phyloP scores from a whole-genome alignment of 1,140 invertebrate species.

The Drosophila leontia region DNA sequence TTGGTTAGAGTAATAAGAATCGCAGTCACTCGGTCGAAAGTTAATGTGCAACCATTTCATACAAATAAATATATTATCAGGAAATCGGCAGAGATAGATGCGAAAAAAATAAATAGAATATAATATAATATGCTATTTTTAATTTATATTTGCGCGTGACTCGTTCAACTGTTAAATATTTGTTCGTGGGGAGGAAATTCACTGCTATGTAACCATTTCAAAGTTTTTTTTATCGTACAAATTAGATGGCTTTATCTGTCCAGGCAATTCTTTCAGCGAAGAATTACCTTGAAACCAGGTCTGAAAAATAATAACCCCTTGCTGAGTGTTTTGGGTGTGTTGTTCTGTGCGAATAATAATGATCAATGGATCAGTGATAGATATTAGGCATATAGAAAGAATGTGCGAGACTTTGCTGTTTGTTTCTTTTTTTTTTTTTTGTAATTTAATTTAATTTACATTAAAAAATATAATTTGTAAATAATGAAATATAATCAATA shows the following conservation, averaged over 20 bases:
- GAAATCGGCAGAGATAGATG: background rate
- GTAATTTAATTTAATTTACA: conserved; percentile 82
- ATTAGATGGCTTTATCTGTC: background rate
- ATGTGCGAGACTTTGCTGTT: conserved; percentile 35
- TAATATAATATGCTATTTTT: conserved; percentile 6
- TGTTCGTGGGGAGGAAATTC: background rate
- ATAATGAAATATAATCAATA: conserved; percentile 78
- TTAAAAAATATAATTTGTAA: conserved; percentile 82
- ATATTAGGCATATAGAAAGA: conserved; percentile 20
- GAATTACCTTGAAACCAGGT: background rate
- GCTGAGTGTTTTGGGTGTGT: background rate
- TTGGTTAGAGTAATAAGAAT: conserved; percentile 16
- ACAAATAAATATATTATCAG: background rate
- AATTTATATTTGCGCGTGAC: background rate
- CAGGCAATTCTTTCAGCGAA: background rate
- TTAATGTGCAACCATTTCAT: conserved; percentile 2
- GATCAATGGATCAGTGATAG: conserved; percentile 1
- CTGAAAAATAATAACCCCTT: background rate
- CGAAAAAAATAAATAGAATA: background rate
- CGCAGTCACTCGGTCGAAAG: background rate
- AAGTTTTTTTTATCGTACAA: background rate
- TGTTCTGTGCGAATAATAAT: background rate
- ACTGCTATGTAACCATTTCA: no score
- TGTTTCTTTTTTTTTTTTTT: conserved; percentile 64
- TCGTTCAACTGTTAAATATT: background rate